These are phyloP conservation scores for Tenthredo distinguenda DNA, from an alignment of 2,888 invertebrate species.

Conservation along the genomic window DNA sequence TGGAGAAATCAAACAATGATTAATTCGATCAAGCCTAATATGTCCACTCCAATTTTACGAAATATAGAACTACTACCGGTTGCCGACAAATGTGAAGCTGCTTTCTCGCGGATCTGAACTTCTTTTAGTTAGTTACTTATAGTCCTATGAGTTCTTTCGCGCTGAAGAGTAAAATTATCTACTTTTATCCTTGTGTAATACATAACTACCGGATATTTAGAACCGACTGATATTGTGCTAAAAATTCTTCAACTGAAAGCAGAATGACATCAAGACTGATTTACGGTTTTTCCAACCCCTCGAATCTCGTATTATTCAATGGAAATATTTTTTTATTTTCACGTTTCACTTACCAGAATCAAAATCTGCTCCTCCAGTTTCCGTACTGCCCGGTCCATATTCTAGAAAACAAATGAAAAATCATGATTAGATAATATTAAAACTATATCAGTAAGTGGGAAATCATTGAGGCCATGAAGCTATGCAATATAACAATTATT, in stretches of 20 bases:
- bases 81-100: neutral
- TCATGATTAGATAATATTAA: neutral
- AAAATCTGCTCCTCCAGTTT: conserved; percentile 88
- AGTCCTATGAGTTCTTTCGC: neutral
- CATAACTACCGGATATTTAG: neutral
- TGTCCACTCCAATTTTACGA: neutral
- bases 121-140: neutral
- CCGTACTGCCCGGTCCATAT: conserved; percentile 89
- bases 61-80: neutral
- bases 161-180: neutral
- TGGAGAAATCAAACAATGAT: neutral
- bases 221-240: neutral
- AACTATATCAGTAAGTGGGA: neutral
- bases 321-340: conserved; percentile 13
- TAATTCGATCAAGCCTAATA: neutral
- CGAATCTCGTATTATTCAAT: neutral
- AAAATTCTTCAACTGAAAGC: neutral
- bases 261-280: neutral
- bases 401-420: conserved; percentile 80
- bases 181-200: neutral
- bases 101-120: neutral
- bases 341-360: conserved; percentile 84
- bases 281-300: neutral
- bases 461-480: neutral
- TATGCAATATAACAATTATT: neutral